A percentile compares a stretch with the other conserved stretches of the same genome.
Evolutionary conservation across 2,888 invertebrate species (phyloP).

Genomic region (Eupithecia centaureata): DNA sequence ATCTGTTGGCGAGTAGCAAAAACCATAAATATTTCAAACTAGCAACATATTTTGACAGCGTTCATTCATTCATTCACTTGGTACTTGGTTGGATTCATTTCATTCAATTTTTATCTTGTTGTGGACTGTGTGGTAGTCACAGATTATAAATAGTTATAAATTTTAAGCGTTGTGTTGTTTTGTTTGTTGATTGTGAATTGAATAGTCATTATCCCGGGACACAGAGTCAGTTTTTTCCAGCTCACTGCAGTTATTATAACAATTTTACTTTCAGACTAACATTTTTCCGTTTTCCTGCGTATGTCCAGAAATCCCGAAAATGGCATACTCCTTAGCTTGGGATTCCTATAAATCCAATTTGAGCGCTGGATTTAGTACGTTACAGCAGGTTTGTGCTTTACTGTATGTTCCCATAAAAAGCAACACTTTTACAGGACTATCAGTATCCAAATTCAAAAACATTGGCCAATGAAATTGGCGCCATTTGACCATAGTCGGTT

Average conservation of each 20-base stretch:
- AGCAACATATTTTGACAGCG: too few relatives aligned
- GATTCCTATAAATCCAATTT: slow-evolving; percentile 72
- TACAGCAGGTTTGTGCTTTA: slow-evolving; percentile 69
- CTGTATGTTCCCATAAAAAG: background rate
- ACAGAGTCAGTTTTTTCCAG: background rate
- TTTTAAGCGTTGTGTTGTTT: background rate
- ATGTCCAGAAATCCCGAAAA: slow-evolving; percentile 15
- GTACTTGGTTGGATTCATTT: too few relatives aligned
- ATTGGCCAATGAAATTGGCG: slow-evolving; percentile 17
- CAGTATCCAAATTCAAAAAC: background rate
- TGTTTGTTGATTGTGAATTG: background rate
- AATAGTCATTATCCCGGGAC: background rate
- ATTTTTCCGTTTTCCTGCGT: background rate
- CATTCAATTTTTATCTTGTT: too few relatives aligned
- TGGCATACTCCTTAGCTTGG: slow-evolving; percentile 64
- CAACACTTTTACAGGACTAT: background rate
- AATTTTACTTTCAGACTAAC: background rate
- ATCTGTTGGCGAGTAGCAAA: background rate
- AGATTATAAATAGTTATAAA: too few relatives aligned
- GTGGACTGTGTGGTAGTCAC: too few relatives aligned
- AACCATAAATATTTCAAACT: too few relatives aligned
- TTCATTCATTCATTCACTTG: too few relatives aligned
- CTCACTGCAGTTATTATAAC: background rate
- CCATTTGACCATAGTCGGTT: background rate
- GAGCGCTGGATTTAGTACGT: slow-evolving; percentile 71